Evolutionary conservation across 2,888 invertebrate genomes (phyloP).

Genomic region (Mesorhabditis belari): DNA sequence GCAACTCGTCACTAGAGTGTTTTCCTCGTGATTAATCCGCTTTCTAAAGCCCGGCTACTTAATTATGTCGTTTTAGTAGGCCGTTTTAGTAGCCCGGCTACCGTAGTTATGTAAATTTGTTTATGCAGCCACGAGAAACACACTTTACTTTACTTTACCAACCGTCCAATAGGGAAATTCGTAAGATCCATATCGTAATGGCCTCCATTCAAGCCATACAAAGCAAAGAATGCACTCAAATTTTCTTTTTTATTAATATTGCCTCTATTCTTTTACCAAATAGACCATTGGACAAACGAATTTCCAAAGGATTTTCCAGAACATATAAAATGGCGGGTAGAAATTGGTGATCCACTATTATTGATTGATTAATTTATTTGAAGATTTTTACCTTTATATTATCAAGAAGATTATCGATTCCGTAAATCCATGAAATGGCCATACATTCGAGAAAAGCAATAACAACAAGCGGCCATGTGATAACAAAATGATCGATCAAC

Average conservation of each 20-base stretch:
- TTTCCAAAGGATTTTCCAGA: constrained; percentile 72
- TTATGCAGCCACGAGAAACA: too few relatives aligned
- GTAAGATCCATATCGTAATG: constrained; percentile 65
- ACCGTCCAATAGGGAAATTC: constrained; percentile 61
- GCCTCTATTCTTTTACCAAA: constrained; percentile 60
- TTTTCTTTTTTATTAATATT: neutral
- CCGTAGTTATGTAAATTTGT: too few relatives aligned
- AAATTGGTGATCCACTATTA: constrained; percentile 61
- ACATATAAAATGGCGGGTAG: constrained; percentile 59
- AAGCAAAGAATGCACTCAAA: constrained; percentile 70
- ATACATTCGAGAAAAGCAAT: constrained; percentile 62
- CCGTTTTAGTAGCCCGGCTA: too few relatives aligned
- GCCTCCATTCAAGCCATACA: constrained; percentile 66
- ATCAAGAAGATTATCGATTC: constrained; percentile 57
- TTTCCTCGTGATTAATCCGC: too few relatives aligned
- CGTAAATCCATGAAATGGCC: constrained; percentile 57
- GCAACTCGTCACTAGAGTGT: too few relatives aligned
- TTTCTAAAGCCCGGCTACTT: too few relatives aligned
- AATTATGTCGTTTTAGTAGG: too few relatives aligned
- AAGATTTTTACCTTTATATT: constrained; percentile 54
- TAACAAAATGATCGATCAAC: constrained; percentile 59
- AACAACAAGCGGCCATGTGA: constrained; percentile 59
- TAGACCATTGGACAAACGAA: constrained; percentile 67
- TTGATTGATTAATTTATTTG: neutral
- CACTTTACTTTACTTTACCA: neutral